Base-by-base conservation (phyloP, 64 coral and sea anemone genomes). In the Actinia tenebrosa region DNA sequence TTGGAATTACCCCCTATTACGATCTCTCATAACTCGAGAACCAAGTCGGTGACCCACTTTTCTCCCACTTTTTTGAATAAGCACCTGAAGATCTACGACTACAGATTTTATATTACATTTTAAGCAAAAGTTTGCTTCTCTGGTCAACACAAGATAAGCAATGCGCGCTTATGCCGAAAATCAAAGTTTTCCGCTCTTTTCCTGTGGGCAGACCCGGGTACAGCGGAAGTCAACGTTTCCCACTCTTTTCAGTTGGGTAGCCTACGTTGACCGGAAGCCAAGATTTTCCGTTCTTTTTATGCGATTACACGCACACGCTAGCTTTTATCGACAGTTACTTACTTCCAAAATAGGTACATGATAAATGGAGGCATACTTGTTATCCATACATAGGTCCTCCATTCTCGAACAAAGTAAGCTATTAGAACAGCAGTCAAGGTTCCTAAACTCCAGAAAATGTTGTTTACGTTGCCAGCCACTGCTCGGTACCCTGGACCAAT, bases 401-500 rank as follows among this genome's bases (percentile, higher is more conserved):
- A 95, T 16, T 95, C 94, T 50, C 90, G 68, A 37, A 95, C 55
- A 15, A 92, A n/a, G 44, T 95, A 95, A 17, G 79, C 94, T 6
- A 89, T 46, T 71, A 95, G 55, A 2, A 92, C 58, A 42, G 80
- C 80, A 19, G 89, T 56, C 43, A 86, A 87, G 6, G 87, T 84
- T 7, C 83, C 88, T 10, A 86, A 6, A 1, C 83, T 46, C 84
- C 87, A 95, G 52, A 87, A 95, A 11, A 95, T 15, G 45, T 89
- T 91, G 44, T 95, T 85, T 7, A 89, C 66, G 42, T 95, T 95
- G 9, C 94, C 94, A 3, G 90, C 90, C 44, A 92, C 26, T 44
- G 94, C 84, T 9, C 94, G 83, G 20, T 92, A 89, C 13, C 44
- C 79, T 25, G 87, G 77, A 11, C 94, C 94, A 62, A 92, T 82